phyloP scores from a whole-genome alignment of 2,797 vertebrate genomes.

The Leptodactylus fallax region DNA sequence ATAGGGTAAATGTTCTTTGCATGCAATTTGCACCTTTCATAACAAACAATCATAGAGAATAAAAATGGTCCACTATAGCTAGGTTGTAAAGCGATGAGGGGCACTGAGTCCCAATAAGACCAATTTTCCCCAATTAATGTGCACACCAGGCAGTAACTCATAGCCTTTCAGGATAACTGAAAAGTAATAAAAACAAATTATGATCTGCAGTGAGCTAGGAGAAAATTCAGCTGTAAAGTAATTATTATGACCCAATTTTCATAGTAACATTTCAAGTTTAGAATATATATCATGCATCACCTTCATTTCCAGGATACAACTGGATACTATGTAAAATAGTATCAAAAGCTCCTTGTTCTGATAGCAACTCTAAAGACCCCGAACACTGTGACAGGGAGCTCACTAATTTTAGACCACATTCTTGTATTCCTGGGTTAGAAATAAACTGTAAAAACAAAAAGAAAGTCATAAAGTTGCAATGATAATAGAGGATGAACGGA shows the following conservation, averaged over 20 bases:
- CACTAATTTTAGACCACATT: constrained; percentile 86
- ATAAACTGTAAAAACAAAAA: constrained; percentile 82
- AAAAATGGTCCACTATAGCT: too few relatives aligned
- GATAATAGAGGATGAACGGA: too few relatives aligned
- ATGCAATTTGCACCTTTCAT: too few relatives aligned
- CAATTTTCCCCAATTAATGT: too few relatives aligned
- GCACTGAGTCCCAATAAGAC: too few relatives aligned
- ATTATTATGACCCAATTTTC: neutral
- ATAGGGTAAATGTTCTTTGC: too few relatives aligned
- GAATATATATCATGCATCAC: constrained; percentile 68
- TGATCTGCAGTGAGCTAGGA: neutral
- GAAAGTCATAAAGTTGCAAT: too few relatives aligned
- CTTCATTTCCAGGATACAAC: constrained; percentile 89
- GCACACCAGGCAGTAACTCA: too few relatives aligned
- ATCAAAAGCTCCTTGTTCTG: constrained; percentile 89
- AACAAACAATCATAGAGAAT: too few relatives aligned
- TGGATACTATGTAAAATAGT: constrained; percentile 89
- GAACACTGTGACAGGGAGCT: constrained; percentile 83
- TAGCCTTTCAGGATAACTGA: too few relatives aligned
- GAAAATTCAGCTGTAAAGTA: neutral
- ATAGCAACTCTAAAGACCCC: constrained; percentile 86
- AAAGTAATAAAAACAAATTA: too few relatives aligned
- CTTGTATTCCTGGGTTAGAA: constrained; percentile 84
- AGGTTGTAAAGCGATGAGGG: too few relatives aligned
- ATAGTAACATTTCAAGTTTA: neutral